Base-by-base conservation (phyloP, 2,113 vertebrate species). In the cattle (Bos taurus) region DNA sequence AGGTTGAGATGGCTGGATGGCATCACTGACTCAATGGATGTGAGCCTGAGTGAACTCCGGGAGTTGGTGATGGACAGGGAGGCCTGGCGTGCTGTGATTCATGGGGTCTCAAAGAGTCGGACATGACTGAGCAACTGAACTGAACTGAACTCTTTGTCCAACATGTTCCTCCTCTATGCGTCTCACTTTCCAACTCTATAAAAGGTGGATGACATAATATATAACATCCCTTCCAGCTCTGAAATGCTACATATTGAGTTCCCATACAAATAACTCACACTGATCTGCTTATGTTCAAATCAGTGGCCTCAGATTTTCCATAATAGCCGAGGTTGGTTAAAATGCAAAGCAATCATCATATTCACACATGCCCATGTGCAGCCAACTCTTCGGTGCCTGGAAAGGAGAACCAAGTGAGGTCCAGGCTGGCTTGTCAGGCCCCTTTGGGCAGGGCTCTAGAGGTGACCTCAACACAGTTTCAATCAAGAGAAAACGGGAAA, bases 131-230 rank as follows among this genome's bases (percentile, higher is more conserved):
- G 23, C 0, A 57, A 57, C 23, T 15, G 50, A 52, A 52, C 50
- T 25, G 56, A 57, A 57, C 56, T 57, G 56, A 57, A 62, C 30
- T 82, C 88, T 87, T 92, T 71, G 93, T 92, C 78, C 74, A 59
- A 86, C 94, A 59, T 6, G 50, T 87, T 82, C 71, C 52, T 90
- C 77, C 28, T 82, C 56, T 97, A 57, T 83, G 91, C 96, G 91
- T 91, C 67, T 90, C 95, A 23, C 78, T 95, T 92, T 94, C 95
- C 80, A 95, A 56, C 36, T 89, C 95, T 90, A 86, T 96, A 90
- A 97, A 97, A 97, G 88, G 43, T 96, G 57, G 62, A 94, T 96
- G 95, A 96, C 93, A 84, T 95, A 82, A 93, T 54, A 97, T n/a
- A 50, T 16, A 46, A 83, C 40, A 80, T 88, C 91, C 64, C 52